Evolutionary conservation across 2,888 invertebrate species (phyloP).

Genomic region (Caenorhabditis sulstoni): DNA sequence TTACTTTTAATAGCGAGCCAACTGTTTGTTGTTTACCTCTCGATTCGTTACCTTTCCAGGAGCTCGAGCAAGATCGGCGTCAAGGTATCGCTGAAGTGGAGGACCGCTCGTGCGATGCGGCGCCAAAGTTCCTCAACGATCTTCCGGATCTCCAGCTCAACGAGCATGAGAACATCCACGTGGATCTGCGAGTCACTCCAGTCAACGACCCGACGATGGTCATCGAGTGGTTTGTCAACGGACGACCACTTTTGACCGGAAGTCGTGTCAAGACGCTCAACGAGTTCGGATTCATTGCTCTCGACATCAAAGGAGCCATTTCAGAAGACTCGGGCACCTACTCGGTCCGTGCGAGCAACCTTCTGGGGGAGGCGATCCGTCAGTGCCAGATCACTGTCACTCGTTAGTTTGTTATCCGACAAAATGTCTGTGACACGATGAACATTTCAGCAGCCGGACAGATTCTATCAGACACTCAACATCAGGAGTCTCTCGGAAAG

Average conservation of each 20-base stretch:
- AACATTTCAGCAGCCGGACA: conserved; percentile 69
- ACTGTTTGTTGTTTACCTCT: conserved; percentile 4
- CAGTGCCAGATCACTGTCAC: conserved; percentile 72
- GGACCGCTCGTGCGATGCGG: conserved; percentile 76
- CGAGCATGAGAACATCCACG: conserved; percentile 77
- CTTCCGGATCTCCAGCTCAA: conserved; percentile 74
- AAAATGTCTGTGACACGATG: not conserved
- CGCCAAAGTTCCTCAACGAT: conserved; percentile 78
- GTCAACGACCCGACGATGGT: conserved; percentile 98
- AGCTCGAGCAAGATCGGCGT: conserved; percentile 85
- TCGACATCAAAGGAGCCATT: conserved; percentile 85
- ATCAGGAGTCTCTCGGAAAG: conserved; percentile 80
- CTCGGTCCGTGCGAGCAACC: conserved; percentile 85
- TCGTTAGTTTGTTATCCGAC: conserved; percentile 54
- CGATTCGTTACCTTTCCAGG: conserved; percentile 84
- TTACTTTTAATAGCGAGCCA: not conserved
- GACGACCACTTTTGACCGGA: conserved; percentile 87
- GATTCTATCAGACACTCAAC: conserved; percentile 78
- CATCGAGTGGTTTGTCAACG: conserved; percentile 98
- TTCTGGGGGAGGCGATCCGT: conserved; percentile 74
- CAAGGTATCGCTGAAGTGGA: conserved; percentile 67
- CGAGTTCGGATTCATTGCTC: conserved; percentile 91
- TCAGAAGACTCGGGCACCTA: conserved; percentile 93
- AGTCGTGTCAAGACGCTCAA: conserved; percentile 74
- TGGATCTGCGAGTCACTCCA: conserved; percentile 85